Base-by-base conservation (phyloP, 1,140 invertebrate species). In the Ostrea edulis region DNA sequence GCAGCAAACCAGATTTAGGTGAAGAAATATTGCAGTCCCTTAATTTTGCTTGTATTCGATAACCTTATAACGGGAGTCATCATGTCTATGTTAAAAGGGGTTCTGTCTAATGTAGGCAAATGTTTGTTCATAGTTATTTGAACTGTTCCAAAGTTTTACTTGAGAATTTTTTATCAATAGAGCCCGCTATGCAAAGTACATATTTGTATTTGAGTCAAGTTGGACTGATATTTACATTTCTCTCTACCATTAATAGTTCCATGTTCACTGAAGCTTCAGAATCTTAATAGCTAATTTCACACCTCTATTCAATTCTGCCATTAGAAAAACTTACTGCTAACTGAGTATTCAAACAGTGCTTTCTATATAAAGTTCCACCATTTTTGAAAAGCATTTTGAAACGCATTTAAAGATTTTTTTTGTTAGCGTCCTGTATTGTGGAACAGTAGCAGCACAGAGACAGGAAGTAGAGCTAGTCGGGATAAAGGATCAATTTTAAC, bases 401-500 rank as follows among this genome's bases (percentile, higher is more conserved):
- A 35, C 29, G 83, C 83, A 85, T 85, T 85, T 62, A 85, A 85
- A 85, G 83, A 85, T 83, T 83, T 81, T n/a, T 53, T 83, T n/a
- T 83, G 58, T 62, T 62, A 62, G n/a, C 58, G 58, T 77, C 68
- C 68, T 77, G 68, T 35, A 25, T 77, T 7, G 55, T 53, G 14
- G 53, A 85, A 55, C 83, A 85, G 51, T 54, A 62, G 55, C 54
- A 52, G 53, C 29, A 85, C 11, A 58, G 55, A 62, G 55, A n/a
- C 53, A 58, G 53, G 53, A 52, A 85, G 83, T 52, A 62, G 29
- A 29, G 55, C 22, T 44, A 85, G 83, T 3, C 2, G 9, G 55
- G 54, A 82, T 86, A 88, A 86, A 85, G 84, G 84, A 89, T 89
- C 55, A 54, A 87, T 84, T 86, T 53, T 11, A 44, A 51, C 85